Conservation (phyloP, 92 coral and sea anemone genomes). For the Epizoanthus rinbou region DNA sequence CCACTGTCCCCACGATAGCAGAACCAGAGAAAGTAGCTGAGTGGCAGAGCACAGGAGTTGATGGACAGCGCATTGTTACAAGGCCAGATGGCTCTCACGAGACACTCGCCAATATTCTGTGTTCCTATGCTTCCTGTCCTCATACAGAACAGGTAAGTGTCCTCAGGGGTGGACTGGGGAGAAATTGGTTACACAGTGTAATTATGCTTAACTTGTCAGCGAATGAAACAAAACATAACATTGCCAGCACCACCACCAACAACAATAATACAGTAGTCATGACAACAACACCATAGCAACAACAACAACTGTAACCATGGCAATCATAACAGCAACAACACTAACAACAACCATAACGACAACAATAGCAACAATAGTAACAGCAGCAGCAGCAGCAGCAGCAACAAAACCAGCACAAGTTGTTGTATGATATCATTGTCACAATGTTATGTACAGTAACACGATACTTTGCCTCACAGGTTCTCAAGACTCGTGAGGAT, state of each 20-base stretch:
- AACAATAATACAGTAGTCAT: no score
- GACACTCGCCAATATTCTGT: slow-evolving; percentile 67
- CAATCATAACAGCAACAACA: no score
- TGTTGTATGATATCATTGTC: no score
- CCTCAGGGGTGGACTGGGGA: not conserved
- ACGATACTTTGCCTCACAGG: slow-evolving; percentile 41
- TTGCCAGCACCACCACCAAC: no score
- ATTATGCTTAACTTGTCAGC: not conserved
- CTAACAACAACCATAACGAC: no score
- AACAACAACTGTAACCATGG: no score
- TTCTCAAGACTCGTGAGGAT: slow-evolving; percentile 88
- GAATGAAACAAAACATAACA: no score
- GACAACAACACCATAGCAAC: no score
- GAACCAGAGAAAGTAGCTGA: slow-evolving; percentile 73
- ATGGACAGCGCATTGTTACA: slow-evolving; percentile 78
- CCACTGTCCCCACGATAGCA: slow-evolving; percentile 63
- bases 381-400: no score
- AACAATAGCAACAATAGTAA: no score
- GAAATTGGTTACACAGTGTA: not conserved
- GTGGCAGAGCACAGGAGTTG: slow-evolving; percentile 83
- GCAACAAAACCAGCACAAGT: no score
- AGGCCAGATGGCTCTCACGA: slow-evolving; percentile 69
- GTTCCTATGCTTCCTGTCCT: slow-evolving; percentile 86
- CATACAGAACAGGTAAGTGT: slow-evolving; percentile 82
- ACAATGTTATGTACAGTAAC: not conserved